Conservation (phyloP, 1,140 invertebrate species). For the Cydia fagiglandana region DNA sequence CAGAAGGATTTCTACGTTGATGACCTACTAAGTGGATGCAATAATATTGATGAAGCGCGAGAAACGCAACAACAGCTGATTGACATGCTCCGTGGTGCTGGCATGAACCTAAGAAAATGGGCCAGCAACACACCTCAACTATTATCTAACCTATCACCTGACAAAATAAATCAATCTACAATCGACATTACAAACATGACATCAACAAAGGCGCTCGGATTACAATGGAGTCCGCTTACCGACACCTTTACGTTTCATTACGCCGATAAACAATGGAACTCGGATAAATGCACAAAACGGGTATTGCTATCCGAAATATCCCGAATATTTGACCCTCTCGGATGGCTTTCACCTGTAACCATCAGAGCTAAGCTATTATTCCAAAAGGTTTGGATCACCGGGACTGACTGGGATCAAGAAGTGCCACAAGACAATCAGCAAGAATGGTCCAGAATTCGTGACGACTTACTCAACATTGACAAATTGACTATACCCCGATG, state of each 20-base stretch:
- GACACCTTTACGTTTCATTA: conserved; percentile 38
- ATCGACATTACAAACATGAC: conserved; percentile 35
- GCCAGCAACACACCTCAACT: conserved; percentile 35
- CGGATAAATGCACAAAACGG: conserved; percentile 37
- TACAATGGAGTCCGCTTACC: conserved; percentile 38
- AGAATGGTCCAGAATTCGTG: no score
- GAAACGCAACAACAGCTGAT: conserved; percentile 45
- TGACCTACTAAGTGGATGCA: conserved; percentile 35
- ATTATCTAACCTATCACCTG: conserved; percentile 9
- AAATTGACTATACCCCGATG: no score
- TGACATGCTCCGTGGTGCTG: conserved; percentile 36
- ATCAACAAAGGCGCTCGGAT: conserved; percentile 37
- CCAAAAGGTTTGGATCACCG: no score
- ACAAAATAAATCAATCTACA: conserved; percentile 27
- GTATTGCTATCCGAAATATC: conserved; percentile 42
- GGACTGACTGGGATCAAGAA: no score
- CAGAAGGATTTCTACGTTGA: conserved; percentile 36
- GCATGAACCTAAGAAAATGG: conserved; percentile 50
- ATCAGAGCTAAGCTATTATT: conserved; percentile 65
- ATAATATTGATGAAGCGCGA: conserved; percentile 37
- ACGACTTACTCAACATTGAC: no score
- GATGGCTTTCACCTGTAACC: conserved; percentile 57
- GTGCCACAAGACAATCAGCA: no score
- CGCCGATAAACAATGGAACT: not conserved
- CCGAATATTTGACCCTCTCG: conserved; percentile 58